phyloP scores from a whole-genome alignment of 2,888 invertebrate species.

The Eupithecia subfuscata region DNA sequence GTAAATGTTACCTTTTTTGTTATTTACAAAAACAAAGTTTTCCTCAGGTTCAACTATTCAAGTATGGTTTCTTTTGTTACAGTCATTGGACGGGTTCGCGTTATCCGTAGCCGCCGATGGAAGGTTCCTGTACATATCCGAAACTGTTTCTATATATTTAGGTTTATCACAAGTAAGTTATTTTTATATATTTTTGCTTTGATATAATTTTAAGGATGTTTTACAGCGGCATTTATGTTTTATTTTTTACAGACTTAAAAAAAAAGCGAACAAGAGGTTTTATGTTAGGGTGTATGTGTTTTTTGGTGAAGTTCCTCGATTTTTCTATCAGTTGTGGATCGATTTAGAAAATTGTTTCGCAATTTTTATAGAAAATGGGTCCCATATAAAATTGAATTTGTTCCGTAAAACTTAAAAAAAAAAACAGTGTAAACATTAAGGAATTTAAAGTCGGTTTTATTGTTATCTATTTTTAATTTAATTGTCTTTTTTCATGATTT shows the following conservation, averaged over 20 bases:
- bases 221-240: not conserved
- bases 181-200: slow-evolving; percentile 38
- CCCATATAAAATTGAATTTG: too few relatives aligned
- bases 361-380: too few relatives aligned
- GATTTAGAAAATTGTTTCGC: too few relatives aligned
- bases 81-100: slow-evolving; percentile 99
- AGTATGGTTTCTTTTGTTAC: slow-evolving; percentile 69
- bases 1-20: not conserved
- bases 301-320: too few relatives aligned
- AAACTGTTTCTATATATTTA: slow-evolving; percentile 99
- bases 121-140: slow-evolving; percentile 99
- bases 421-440: too few relatives aligned
- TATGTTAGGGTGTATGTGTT: too few relatives aligned
- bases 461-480: too few relatives aligned
- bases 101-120: slow-evolving; percentile 98
- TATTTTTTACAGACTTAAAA: not conserved
- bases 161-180: slow-evolving; percentile 98
- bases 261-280: too few relatives aligned
- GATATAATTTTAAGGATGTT: not conserved
- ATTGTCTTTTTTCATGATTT: too few relatives aligned
- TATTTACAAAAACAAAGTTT: not conserved
- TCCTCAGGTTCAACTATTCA: not conserved
- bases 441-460: too few relatives aligned
- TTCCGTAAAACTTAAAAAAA: too few relatives aligned
- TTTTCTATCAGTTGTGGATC: too few relatives aligned